Evolutionary conservation across 2,797 vertebrate genomes (phyloP), one percentile per base, ranked within the genome.

Genomic region (Agapornis canus): DNA sequence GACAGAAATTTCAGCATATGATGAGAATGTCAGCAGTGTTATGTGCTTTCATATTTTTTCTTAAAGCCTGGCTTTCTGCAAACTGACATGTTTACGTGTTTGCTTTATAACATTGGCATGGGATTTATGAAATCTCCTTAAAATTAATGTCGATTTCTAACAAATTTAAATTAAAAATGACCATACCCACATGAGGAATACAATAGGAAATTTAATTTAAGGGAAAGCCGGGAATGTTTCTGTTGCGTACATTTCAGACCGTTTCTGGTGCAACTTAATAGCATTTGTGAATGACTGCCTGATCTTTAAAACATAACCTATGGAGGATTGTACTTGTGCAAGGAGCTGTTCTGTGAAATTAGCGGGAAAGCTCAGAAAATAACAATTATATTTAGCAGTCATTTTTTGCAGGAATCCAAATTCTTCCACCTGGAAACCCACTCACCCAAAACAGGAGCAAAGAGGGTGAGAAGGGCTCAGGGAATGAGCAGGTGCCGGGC

Each of bases 71-170:
- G 87, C 70, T 96, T 97, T 96, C 94, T 96, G 89, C 94, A 96
- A 95, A 90, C 72, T 96, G 95, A 94, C 95, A 90, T 95, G 96
- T 96, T 95, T 96, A 95, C 92, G 91, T 92, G 92, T 87, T 92
- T 69, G 87, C 85, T 92, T 96, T 84, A 29, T 82, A 96, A 86
- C 81, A 91, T 64, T 88, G 94, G 94, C 95, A 94, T 68, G 71
- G 60, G 92, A 95, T 86, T 95, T 95, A 95, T 92, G 94, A 89
- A 94, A 82, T 89, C 13, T 51, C 88, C 60, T 77, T 73, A 92
- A 95, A 96, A 95, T 95, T 94, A 92, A 97, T 94, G 93, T 83
- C 87, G 88, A 76, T 94, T 95, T 88, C 95, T 91, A 92, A 93
- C 72, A 91, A 94, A 94, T 95, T 96, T 92, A 95, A 91, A 93